A percentile compares a stretch with the other conserved stretches of the same genome.
phyloP scores from a whole-genome alignment of 2,797 vertebrate species.

The Basileuterus tristriatus region DNA sequence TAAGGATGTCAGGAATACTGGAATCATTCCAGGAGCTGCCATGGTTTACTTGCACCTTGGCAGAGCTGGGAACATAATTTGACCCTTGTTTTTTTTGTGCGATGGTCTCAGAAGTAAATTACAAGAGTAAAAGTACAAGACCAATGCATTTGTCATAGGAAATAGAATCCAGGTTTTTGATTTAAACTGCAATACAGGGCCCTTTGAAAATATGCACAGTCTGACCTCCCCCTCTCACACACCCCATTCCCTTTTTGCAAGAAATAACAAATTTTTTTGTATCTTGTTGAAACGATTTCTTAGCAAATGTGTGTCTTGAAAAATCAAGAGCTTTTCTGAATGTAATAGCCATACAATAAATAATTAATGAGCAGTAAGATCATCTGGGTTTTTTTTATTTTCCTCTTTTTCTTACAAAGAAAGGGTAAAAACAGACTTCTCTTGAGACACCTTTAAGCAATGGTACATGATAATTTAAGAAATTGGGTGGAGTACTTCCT shows the following conservation, averaged over 20 bases:
- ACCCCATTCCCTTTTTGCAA: background rate
- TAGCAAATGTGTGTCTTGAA: background rate
- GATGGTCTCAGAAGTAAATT: background rate
- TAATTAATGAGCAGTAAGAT: background rate
- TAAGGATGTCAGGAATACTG: background rate
- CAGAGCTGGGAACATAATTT: background rate
- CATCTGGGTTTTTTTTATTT: background rate
- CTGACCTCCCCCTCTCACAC: background rate
- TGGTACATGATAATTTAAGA: conserved; percentile 1
- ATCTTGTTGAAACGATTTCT: background rate
- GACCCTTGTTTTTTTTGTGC: background rate
- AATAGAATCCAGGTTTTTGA: background rate
- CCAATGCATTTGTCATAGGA: background rate
- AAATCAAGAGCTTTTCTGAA: background rate
- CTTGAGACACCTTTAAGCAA: conserved; percentile 47
- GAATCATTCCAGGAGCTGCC: background rate
- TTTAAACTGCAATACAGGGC: background rate
- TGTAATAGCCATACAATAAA: background rate
- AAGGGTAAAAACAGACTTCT: background rate
- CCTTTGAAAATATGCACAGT: background rate
- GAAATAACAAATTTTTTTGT: background rate
- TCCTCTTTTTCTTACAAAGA: background rate
- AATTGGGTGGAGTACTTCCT: conserved; percentile 68
- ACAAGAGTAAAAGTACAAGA: background rate
- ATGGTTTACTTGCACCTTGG: background rate